phyloP scores from a whole-genome alignment of 92 coral and sea anemone genomes.

The Plumapathes pennacea region DNA sequence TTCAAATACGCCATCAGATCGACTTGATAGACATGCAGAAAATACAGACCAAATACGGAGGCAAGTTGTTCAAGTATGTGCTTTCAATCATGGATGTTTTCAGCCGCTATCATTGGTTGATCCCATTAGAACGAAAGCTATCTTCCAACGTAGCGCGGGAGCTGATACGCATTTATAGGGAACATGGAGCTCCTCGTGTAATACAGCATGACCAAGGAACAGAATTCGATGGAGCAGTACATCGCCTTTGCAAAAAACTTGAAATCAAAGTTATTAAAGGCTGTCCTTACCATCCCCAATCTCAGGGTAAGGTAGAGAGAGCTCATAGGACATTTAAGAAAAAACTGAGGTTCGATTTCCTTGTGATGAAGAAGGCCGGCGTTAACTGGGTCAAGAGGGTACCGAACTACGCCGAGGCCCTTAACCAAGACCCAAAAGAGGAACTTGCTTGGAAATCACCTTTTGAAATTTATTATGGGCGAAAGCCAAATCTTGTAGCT shows the following conservation, averaged over 20 bases:
- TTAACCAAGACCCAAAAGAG: conserved; percentile 22
- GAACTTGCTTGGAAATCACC: conserved; percentile 36
- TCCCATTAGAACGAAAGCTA: conserved; percentile 34
- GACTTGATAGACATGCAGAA: conserved; percentile 44
- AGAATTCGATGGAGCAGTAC: conserved; percentile 26
- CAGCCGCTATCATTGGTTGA: conserved; percentile 50
- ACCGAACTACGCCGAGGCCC: conserved; percentile 4
- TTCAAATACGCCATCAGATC: conserved; percentile 37
- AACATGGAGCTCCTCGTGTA: conserved; percentile 43
- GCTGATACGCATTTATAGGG: conserved; percentile 22
- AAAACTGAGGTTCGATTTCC: conserved; percentile 11
- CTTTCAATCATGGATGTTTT: conserved; percentile 43
- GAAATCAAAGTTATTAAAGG: conserved; percentile 10
- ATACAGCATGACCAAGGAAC: conserved; percentile 45
- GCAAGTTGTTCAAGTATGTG: conserved; percentile 30
- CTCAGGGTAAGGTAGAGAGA: conserved; percentile 28
- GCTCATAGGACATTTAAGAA: conserved; percentile 17
- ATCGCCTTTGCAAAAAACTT: conserved; percentile 3
- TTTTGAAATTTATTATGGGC: conserved; percentile 27
- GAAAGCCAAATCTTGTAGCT: conserved; percentile 9
- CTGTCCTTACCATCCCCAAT: conserved; percentile 22
- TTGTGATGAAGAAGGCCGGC: conserved; percentile 5
- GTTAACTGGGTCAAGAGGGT: conserved; percentile 12
- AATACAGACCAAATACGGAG: conserved; percentile 9
- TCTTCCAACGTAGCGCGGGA: conserved; percentile 15